These are phyloP conservation scores for Melanocharis versteri DNA, from an alignment of 2,113 vertebrate species.

Conservation along the genomic window DNA sequence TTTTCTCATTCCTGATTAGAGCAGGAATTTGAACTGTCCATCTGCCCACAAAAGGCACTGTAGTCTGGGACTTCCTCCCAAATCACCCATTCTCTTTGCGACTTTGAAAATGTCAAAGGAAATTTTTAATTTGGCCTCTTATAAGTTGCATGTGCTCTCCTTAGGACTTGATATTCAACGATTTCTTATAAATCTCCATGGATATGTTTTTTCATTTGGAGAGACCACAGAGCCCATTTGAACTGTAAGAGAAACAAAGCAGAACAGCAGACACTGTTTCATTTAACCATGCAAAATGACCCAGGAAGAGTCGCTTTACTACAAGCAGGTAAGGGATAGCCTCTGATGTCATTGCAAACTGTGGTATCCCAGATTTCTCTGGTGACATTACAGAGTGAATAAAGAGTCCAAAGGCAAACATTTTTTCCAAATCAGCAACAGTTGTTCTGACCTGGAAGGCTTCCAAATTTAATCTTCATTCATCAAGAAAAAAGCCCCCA, in stretches of 20 bases:
- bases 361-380: slow-evolving; percentile 11
- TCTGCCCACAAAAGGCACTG: neutral
- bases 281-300: neutral
- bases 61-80: neutral
- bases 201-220: neutral
- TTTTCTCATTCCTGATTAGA: neutral
- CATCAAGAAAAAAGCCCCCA: neutral
- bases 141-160: neutral
- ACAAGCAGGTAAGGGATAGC: slow-evolving; percentile 2
- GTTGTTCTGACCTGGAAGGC: slow-evolving; percentile 10
- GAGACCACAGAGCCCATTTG: neutral
- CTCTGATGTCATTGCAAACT: slow-evolving; percentile 19
- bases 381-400: neutral
- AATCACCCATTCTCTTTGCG: neutral
- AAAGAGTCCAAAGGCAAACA: slow-evolving; percentile 32
- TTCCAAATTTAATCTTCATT: slow-evolving; percentile 48
- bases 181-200: neutral
- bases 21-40: neutral
- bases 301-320: neutral
- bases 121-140: neutral
- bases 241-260: neutral
- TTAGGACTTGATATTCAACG: neutral
- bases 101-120: neutral
- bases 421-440: slow-evolving; percentile 40
- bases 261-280: neutral